Base-by-base conservation (phyloP, 2,888 invertebrate species). In the Acleris laterana region DNA sequence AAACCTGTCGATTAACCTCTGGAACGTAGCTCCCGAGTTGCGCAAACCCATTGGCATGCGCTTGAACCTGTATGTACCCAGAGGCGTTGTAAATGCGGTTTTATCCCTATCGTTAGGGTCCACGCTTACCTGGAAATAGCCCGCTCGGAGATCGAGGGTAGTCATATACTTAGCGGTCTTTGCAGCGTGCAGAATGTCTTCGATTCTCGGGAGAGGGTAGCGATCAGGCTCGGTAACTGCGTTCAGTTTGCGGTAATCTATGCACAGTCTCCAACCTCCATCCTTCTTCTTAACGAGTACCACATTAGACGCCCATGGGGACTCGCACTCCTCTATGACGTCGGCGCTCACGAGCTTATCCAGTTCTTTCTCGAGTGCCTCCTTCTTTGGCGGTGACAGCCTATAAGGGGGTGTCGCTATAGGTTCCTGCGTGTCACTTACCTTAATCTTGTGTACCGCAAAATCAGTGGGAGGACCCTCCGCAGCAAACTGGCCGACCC, bases 371-470 rank as follows among this genome's bases (percentile, higher is more conserved):
- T 72, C 63, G 20, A 82, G 62, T 5, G 70, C 44, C 44, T 62
- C 68, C 53, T 70, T 77, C 60, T 77, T 79, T 0, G 63, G 51
- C 13, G 75, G 77, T 1, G 80, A 77, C 68, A 84, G 53, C 28
- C 81, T 63, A 68, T 82, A 84, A 0, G 82, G 82, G 0, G 81
- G 80, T 4, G 75, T 70, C 1, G 82, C 75, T 20, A 84, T 75
- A 1, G 84, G 83, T 9, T 69, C 69, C 59, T 80, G 75, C 32
- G 74, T 61, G 0, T 72, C 74, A 20, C 74, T 74, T 0, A 71
- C 68, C 66, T 80, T 74, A 5, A 82, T 80, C 5, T 32, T 42
- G 53, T 82, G 83, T 16, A 70, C 63, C 1, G 72, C 72, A 17
- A 58, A 73, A 1, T 68, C 68, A 3, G 74, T 74, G 1, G 70